Percentiles rank a stretch among this genome's conserved stretches.
Evolutionary conservation across 2,888 invertebrate genomes (phyloP).

Genomic region (Dyspetes luteomarginatus): DNA sequence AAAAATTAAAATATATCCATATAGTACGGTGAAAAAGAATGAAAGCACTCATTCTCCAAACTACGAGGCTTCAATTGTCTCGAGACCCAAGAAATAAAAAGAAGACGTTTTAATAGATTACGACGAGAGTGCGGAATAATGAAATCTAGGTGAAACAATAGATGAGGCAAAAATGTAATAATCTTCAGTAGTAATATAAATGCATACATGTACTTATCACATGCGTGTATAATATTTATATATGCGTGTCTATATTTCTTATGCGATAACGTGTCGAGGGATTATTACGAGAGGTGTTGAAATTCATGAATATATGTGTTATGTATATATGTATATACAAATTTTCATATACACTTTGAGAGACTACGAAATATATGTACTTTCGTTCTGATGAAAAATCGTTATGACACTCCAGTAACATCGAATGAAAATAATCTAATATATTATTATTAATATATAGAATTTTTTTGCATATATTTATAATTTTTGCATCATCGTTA

Average conservation of each 20-base stretch:
- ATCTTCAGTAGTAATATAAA: slow-evolving; percentile 7
- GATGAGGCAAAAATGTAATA: slow-evolving; percentile 47
- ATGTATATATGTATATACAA: slow-evolving; percentile 17
- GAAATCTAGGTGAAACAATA: slow-evolving; percentile 53
- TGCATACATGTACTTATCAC: not conserved
- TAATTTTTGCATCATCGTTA: too few relatives aligned
- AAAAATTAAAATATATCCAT: too few relatives aligned
- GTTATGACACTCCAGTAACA: slow-evolving; percentile 35
- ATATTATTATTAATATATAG: too few relatives aligned
- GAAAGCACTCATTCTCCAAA: slow-evolving; percentile 19
- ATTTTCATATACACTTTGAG: slow-evolving; percentile 28
- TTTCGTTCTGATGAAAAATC: slow-evolving; percentile 41
- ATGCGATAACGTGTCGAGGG: slow-evolving; percentile 45
- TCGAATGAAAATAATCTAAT: not conserved
- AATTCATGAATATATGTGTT: not conserved
- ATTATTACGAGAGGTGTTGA: slow-evolving; percentile 56
- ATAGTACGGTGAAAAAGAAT: not conserved
- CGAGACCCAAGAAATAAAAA: not conserved
- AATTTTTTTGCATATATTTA: too few relatives aligned
- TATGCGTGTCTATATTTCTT: slow-evolving; percentile 7
- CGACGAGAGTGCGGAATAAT: slow-evolving; percentile 48
- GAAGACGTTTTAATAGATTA: slow-evolving; percentile 1
- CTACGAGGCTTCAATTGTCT: slow-evolving; percentile 7
- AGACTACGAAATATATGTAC: slow-evolving; percentile 29
- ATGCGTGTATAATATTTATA: not conserved